These are phyloP conservation scores for Brevimyrus niger DNA, from an alignment of 2,113 vertebrate species.

Conservation along the genomic window DNA sequence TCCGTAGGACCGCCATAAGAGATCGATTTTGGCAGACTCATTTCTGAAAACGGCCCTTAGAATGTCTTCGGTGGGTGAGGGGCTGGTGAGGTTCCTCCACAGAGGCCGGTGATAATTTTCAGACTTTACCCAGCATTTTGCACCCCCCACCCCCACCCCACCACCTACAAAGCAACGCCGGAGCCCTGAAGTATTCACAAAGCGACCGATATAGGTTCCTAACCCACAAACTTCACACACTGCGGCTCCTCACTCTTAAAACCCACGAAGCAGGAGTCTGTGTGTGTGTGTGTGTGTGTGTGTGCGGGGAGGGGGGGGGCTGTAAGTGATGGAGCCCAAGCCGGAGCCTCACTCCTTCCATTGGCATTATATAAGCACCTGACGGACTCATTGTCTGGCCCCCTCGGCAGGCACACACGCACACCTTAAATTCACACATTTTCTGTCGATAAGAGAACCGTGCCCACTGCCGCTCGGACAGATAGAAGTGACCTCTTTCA, in stretches of 20 bases:
- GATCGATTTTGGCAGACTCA: background rate
- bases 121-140: background rate
- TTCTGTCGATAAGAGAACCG: background rate
- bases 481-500: constrained; percentile 9
- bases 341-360: background rate
- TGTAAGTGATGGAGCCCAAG: background rate
- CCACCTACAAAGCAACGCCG: background rate
- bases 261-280: background rate
- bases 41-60: background rate
- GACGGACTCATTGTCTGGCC: background rate
- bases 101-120: background rate
- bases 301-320: background rate
- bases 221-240: background rate
- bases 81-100: background rate
- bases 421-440: background rate
- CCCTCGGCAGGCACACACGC: background rate
- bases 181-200: background rate
- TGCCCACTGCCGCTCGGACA: background rate
- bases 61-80: background rate
- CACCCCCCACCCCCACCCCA: background rate
- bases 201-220: background rate
- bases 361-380: background rate
- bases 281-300: background rate
- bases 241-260: background rate
- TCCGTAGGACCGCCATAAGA: background rate